Conservation (phyloP, 2,888 invertebrate genomes). For the Choristoneura rosaceana region DNA sequence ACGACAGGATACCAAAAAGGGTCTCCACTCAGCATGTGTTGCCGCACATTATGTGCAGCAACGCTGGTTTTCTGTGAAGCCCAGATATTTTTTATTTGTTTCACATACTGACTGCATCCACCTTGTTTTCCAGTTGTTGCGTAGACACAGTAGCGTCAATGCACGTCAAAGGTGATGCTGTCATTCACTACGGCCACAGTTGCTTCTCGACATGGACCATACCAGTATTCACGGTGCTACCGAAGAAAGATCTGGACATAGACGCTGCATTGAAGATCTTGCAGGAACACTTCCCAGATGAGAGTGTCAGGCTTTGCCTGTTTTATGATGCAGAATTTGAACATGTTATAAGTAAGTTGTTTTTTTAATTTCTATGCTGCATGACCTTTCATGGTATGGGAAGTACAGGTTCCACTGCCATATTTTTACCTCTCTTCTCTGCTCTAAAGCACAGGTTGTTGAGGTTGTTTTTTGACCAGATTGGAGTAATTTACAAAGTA, state of each 20-base stretch:
- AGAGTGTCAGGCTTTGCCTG: conserved; percentile 75
- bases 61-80: too few species aligned
- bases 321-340: conserved; percentile 89
- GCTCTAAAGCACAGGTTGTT: too few species aligned
- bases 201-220: conserved; percentile 93
- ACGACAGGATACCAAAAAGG: too few species aligned
- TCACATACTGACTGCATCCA: too few species aligned
- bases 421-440: too few species aligned
- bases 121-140: conserved; percentile 89
- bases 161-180: conserved; percentile 93
- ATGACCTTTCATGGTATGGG: too few species aligned
- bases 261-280: conserved; percentile 56
- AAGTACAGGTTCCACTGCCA: too few species aligned
- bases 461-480: too few species aligned
- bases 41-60: too few species aligned
- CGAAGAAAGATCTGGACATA: conserved; percentile 86
- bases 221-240: conserved; percentile 91
- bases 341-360: conserved; percentile 82
- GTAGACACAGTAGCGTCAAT: conserved; percentile 95
- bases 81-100: too few species aligned
- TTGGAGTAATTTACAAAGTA: too few species aligned
- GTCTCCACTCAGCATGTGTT: too few species aligned
- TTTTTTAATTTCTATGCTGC: not conserved
- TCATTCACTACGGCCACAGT: conserved; percentile 96
- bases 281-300: conserved; percentile 58